These are phyloP conservation scores for Brachypalpus laphriformis DNA, from an alignment of 2,888 invertebrate genomes.

Conservation along the genomic window DNA sequence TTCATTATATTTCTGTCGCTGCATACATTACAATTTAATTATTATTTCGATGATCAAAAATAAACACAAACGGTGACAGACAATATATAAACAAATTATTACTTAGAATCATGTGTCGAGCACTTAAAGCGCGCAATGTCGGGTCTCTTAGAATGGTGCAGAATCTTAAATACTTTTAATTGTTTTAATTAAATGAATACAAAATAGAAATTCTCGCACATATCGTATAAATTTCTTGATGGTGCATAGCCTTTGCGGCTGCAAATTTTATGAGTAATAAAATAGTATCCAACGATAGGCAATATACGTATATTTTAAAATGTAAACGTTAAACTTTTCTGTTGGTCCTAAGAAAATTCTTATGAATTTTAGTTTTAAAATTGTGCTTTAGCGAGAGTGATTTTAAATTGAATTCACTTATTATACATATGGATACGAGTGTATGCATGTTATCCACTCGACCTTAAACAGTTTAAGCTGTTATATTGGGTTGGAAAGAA, in stretches of 20 bases:
- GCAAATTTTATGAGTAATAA: background rate
- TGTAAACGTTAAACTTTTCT: too few relatives aligned
- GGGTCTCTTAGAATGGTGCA: background rate
- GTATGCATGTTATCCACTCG: too few relatives aligned
- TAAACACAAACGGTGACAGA: background rate
- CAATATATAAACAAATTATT: background rate
- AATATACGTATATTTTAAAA: too few relatives aligned
- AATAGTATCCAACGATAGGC: background rate
- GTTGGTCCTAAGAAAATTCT: too few relatives aligned
- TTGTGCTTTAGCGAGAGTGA: too few relatives aligned
- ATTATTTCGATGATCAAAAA: constrained; percentile 1
- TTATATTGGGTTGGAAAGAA: too few relatives aligned
- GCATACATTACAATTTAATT: constrained; percentile 4
- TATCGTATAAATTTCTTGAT: background rate
- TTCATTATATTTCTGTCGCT: background rate
- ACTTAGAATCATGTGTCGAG: background rate
- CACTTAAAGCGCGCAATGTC: background rate
- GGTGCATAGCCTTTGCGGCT: background rate
- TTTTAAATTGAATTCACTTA: too few relatives aligned
- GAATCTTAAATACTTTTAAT: background rate
- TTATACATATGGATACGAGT: too few relatives aligned
- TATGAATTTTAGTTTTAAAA: too few relatives aligned
- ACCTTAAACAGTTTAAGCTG: too few relatives aligned
- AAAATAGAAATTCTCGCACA: background rate
- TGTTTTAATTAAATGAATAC: background rate